Conservation (phyloP, 1,140 invertebrate genomes). For the Drosophila asahinai region DNA sequence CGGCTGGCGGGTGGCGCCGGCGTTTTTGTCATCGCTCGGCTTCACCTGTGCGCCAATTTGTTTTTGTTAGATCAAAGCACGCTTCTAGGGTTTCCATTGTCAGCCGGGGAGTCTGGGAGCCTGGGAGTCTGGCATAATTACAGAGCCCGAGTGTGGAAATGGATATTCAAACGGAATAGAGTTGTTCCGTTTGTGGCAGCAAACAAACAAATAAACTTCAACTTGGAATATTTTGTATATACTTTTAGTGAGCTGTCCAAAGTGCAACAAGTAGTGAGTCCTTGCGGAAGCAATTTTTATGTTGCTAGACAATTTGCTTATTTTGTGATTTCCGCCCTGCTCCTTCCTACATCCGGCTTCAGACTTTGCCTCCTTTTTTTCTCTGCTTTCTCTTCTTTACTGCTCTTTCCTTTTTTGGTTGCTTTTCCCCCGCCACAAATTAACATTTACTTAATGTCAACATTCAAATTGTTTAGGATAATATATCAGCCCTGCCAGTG, state of each 20-base stretch:
- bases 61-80: conserved; percentile 75
- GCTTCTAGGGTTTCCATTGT: conserved; percentile 77
- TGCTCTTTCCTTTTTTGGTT: neutral
- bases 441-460: no score
- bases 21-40: conserved; percentile 51
- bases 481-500: no score
- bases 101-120: conserved; percentile 20
- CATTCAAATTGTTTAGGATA: no score
- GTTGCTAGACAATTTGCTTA: conserved; percentile 85
- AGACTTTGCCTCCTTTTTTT: conserved; percentile 27
- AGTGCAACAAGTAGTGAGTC: conserved; percentile 60
- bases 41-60: conserved; percentile 55
- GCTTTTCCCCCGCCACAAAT: no score
- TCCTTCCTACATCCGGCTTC: conserved; percentile 71
- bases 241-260: neutral
- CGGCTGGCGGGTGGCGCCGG: conserved; percentile 12
- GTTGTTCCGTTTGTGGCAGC: neutral
- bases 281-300: conserved; percentile 84
- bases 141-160: conserved; percentile 2
- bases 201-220: conserved; percentile 7
- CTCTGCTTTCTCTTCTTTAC: neutral
- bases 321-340: conserved; percentile 82
- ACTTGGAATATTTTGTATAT: neutral
- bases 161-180: conserved; percentile 7
- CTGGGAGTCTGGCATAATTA: conserved; percentile 19